Evolutionary conservation across 2,113 vertebrate genomes (phyloP), one percentile per base, ranked within the genome.

Genomic region (Elephantulus edwardii): DNA sequence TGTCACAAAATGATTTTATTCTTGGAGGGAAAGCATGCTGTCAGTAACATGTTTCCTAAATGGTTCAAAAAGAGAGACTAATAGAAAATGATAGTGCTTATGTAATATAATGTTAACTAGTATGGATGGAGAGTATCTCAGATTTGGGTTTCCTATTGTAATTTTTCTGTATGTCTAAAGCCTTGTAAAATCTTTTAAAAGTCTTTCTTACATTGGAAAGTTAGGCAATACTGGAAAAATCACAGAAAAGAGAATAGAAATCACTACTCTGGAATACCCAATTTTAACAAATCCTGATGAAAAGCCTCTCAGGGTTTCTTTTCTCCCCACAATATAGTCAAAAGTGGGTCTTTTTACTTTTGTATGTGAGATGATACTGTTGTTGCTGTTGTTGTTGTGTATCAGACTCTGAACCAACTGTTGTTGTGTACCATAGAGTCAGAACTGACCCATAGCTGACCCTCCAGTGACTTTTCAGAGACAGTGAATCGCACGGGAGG

Each of bases 321-420:
- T 0, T 14, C 5, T 30, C 8, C 16, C 35, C 38, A 20, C 4
- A 12, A 4, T 28, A 33, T 60, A 76, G 75, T 70, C 66, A 85
- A 78, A 91, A 90, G 10, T n/a, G 0, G 46, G 20, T 89, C 89
- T 93, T 88, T n/a, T n/a, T n/a, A n/a, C n/a, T n/a, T n/a, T n/a
- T n/a, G n/a, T n/a, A n/a, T n/a, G n/a, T 50, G 48, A 50, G 48
- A 50, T 50, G 8, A 50, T 50, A 14, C 48, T 8, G 14, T 50
- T 22, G 56, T n/a, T n/a, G n/a, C n/a, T n/a, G n/a, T n/a, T n/a
- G n/a, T n/a, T n/a, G n/a, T n/a, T n/a, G n/a, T n/a, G n/a, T n/a
- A n/a, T n/a, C n/a, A n/a, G n/a, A n/a, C n/a, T n/a, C n/a, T n/a
- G n/a, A n/a, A n/a, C n/a, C n/a, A n/a, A n/a, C n/a, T n/a, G n/a